Base-by-base conservation (phyloP, 2,113 vertebrate genomes). In the Nestor notabilis region DNA sequence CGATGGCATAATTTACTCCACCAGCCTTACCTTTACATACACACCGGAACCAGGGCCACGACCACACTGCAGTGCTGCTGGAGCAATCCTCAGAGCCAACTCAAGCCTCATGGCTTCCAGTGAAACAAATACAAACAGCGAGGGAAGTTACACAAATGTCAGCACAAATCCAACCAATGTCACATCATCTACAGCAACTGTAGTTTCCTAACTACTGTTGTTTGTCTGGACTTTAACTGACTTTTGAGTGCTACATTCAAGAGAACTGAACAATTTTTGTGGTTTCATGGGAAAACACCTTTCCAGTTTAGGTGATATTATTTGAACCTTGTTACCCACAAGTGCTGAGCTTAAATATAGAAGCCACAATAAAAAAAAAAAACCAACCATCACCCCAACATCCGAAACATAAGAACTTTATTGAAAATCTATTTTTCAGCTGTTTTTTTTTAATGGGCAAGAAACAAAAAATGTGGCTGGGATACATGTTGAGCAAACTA, bases 1-100 rank as follows among this genome's bases (percentile, higher is more conserved):
- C 16, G 99, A 99, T 94, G 99, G 99, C 95, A 99, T 99, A 90
- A 99, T 99, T 98, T 99, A 99, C 97, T 99, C 99, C 98, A 99
- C 99, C 98, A 99, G 99, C 94, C 99, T 99, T 98, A 99, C 99
- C 95, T 99, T 99, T 90, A 99, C 99, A 24, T 99, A 99, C 98
- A 99, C 99, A 8, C 99, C 99, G 10, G 99, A 99, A 96, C 99
- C 99, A 4, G 99, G 99, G 75, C 99, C 99, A 3, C 98, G 99
- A 85, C 99, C 99, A 7, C 99, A 99, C 97, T 99, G 99, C 99
- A 99, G 99, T 33, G 99, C 99, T 13, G 99, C 99, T 7, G 99
- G 99, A 64, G 99, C 99, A 89, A 99, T 99, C 98, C 98, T 99
- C 87, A 98, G 99, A 97, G 98, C 99, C 96, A 99, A 95, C 90